phyloP scores from a whole-genome alignment of 2,888 invertebrate species.

The Orchestes rusci region DNA sequence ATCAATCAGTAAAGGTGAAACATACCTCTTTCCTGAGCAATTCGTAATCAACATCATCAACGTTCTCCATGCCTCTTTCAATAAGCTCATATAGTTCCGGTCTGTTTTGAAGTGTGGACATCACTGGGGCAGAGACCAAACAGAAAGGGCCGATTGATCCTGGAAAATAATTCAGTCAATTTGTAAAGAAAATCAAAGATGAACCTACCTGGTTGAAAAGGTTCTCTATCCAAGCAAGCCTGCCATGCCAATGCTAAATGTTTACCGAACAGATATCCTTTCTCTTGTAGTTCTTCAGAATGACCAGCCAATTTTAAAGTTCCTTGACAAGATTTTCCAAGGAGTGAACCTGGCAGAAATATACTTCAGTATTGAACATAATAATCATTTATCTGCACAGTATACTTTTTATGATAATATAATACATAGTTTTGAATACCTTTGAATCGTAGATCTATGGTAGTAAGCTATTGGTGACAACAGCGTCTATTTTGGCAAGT shows the following conservation, averaged over 20 bases:
- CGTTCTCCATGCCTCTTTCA: conserved; percentile 49
- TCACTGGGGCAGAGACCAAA: conserved; percentile 56
- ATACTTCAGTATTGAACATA: not conserved
- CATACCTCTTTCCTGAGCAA: conserved; percentile 39
- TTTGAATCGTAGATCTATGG: too few species aligned
- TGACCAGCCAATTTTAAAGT: conserved; percentile 78
- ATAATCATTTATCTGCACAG: too few species aligned
- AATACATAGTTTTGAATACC: too few species aligned
- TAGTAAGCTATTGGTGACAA: too few species aligned
- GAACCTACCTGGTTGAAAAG: conserved; percentile 44
- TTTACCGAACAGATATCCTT: conserved; percentile 80
- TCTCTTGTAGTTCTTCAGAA: conserved; percentile 59
- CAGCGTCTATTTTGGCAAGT: too few species aligned
- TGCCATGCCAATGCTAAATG: conserved; percentile 86
- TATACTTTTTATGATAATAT: too few species aligned
- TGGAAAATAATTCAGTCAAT: conserved; percentile 2
- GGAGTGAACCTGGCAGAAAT: conserved; percentile 44
- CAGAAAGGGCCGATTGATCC: conserved; percentile 11
- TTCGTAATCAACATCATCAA: conserved; percentile 53
- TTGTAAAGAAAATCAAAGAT: not conserved
- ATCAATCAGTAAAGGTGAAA: not conserved
- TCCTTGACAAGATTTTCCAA: conserved; percentile 77
- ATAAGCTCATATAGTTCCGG: conserved; percentile 59
- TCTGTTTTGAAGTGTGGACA: conserved; percentile 70
- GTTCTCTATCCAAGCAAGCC: conserved; percentile 58